Evolutionary conservation across 2,888 invertebrate species (phyloP), one percentile per base, ranked within the genome.

Genomic region (Stictocephala bisonia): DNA sequence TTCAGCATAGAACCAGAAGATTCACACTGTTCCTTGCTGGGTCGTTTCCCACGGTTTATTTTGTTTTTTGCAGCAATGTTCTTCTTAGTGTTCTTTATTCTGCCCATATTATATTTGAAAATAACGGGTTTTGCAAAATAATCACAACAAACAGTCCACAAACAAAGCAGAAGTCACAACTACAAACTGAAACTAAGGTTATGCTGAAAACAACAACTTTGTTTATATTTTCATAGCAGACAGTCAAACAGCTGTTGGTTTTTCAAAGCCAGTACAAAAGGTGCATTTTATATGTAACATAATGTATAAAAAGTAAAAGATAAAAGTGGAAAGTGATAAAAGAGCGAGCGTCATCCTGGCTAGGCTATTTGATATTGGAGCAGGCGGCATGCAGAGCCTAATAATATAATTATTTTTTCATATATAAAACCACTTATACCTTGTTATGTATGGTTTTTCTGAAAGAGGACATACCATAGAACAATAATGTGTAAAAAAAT

Each of bases 371-470:
- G 11, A 15, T 27, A n/a, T 11, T 27, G 29, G 58, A 26, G n/a
- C n/a, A n/a, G n/a, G n/a, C n/a, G n/a, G n/a, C n/a, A n/a, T n/a
- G n/a, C 31, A 58, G 58, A 58, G 18, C 31, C 58, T 58, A 9
- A 27, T 58, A 29, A 6, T 24, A 20, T 15, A 20, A 35, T 29
- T 31, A 2, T n/a, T 35, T 60, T 35, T 31, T 60, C 22, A 7
- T n/a, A 64, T n/a, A 64, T 64, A 64, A 64, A 64, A 64, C 40
- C 13, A 24, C 6, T 44, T 40, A 64, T 20, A 35, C 64, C 41
- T 40, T 64, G 40, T 40, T 40, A 64, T 64, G 6, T 60, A 60
- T 60, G 40, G 60, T 60, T 60, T 60, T 60, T 60, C 35, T 60
- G 41, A 60, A 60, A 64, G 64, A 64, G 20, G 40, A 31, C 56